Evolutionary conservation across 2,797 vertebrate genomes (phyloP), one percentile per base, ranked within the genome.

Genomic region (Epinephelus awoara): DNA sequence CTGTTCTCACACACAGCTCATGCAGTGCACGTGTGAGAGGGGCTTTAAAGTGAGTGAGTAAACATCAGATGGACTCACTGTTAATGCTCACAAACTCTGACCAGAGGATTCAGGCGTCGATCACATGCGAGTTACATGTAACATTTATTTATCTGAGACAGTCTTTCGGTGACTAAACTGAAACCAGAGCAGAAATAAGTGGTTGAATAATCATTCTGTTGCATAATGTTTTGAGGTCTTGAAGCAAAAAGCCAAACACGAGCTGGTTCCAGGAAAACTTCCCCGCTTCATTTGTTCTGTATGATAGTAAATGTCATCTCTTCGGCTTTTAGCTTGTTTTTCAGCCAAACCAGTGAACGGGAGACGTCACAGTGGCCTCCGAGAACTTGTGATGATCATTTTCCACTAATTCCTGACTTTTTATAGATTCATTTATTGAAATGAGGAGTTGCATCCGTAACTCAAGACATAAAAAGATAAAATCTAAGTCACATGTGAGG

Each of bases 401-500:
- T 49, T 1, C 10, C 11, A 34, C 23, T 0, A 0, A 34, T 42
- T 61, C 14, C 19, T 15, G 9, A 8, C 38, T 5, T 19, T 27
- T 55, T 14, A 67, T 6, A 6, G 7, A 15, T 2, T 0, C 8
- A 25, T 12, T 25, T 5, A 15, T 11, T 0, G 0, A 10, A 11
- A 54, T 44, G 38, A 38, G 17, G 27, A 6, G 19, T 19, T 23
- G 27, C 10, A 34, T 27, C 4, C 3, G 3, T 13, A 15, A 42
- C 15, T 11, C 3, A 3, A 64, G 25, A 40, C 9, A 40, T 2
- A 1, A 42, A 15, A 38, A 72, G 25, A 42, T 65, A 0, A 47
- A 15, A 38, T 46, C 5, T 2, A 1, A 67, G 70, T 80, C 68
- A 44, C 57, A 72, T 80, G 82, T 56, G 44, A 52, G 67, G 59